A percentile compares a stretch with the other conserved stretches of the same genome.
These are phyloP conservation scores for Ailurus styani DNA, from an alignment of 2,113 vertebrate species.

Conservation along the genomic window DNA sequence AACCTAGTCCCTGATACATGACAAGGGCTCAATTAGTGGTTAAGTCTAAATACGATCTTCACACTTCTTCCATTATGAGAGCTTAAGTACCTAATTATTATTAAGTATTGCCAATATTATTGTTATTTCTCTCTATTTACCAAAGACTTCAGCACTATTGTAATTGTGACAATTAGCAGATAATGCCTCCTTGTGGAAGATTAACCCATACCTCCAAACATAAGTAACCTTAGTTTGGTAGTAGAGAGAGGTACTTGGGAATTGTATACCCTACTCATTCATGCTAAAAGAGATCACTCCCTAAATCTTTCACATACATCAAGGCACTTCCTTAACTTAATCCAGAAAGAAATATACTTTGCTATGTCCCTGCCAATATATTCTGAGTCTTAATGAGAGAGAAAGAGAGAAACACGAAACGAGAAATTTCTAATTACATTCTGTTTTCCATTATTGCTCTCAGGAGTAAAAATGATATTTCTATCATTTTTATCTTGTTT, in stretches of 20 bases:
- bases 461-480: background rate
- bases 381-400: background rate
- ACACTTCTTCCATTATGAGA: background rate
- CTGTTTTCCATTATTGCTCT: background rate
- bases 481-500: background rate
- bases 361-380: background rate
- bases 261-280: background rate
- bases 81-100: background rate
- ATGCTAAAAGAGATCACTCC: background rate
- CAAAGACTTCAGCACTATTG: background rate
- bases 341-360: background rate
- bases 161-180: background rate
- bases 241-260: background rate
- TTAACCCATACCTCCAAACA: background rate
- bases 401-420: too few species aligned
- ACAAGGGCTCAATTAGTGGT: background rate
- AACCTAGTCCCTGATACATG: background rate
- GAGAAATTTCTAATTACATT: background rate
- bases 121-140: background rate
- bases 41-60: background rate
- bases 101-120: background rate
- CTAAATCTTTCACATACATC: background rate
- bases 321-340: background rate
- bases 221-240: background rate
- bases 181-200: background rate